Evolutionary conservation across 2,113 vertebrate genomes (phyloP), one percentile per base, ranked within the genome.

Genomic region (Scytalopus superciliaris): DNA sequence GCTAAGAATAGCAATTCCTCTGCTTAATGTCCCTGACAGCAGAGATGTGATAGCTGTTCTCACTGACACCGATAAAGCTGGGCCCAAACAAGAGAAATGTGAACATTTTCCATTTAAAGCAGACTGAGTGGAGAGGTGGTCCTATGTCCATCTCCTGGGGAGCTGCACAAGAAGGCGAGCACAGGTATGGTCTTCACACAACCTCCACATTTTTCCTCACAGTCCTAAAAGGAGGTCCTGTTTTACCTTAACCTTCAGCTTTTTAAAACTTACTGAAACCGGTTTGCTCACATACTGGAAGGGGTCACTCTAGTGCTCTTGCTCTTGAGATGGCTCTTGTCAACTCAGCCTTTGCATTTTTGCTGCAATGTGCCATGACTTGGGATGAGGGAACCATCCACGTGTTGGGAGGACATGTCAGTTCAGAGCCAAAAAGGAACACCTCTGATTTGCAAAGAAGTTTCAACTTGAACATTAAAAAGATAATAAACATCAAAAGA

Each of bases 21-120:
- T 95, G 92, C 56, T 93, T 77, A 77, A 84, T 93, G 57, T 94
- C 76, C 55, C 64, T 74, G 86, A 78, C 94, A 84, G 72, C 67
- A 57, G n/a, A 40, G 79, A 81, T 35, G 35, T 0, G 44, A 90
- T 59, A 63, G 35, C 37, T 1, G 0, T 67, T 86, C 63, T 74
- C 55, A 24, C 39, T 90, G 6, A 19, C 67, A 49, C 49, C 1
- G 73, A 78, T 84, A 91, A 91, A 44, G 6, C 4, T 64, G 19
- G 18, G 55, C 18, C 23, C n/a, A 24, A 86, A 7, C 9, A 59
- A 57, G 55, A 22, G 27, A 6, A 88, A 55, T 0, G 0, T 4
- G 23, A 28, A 12, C 5, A 17, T 90, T 80, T 83, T 85, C 59
- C 11, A 6, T 57, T 83, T 55, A 27, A 59, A 67, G 23, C 8